Evolutionary conservation across 1,140 invertebrate species (phyloP), one percentile per base, ranked within the genome.

Genomic region (Tyrophagus putrescentiae): DNA sequence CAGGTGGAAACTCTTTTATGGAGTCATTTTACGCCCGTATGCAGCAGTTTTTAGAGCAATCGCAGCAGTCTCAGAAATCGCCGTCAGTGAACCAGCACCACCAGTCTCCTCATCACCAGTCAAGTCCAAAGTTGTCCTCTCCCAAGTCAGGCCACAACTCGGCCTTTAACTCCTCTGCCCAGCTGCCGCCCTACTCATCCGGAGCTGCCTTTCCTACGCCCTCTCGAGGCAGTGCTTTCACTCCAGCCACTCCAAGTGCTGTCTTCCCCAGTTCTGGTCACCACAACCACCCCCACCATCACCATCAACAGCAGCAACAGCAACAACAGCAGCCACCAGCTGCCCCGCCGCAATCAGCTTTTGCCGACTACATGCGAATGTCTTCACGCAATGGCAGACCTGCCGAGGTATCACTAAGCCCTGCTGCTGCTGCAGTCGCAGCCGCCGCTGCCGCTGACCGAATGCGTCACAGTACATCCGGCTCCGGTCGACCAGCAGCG

Each of bases 31-130:
- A 48, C 31, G 7, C 45, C 7, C 45, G 45, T 25, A 36, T 39
- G 53, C 53, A 56, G 44, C 31, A 27, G 21, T 39, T 36, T 36
- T 36, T 56, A 33, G 23, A 56, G 25, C 53, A 56, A 36, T 39
- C 23, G 11, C 36, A 58, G 27, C 13, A n/a, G 21, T 39, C 23
- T 7, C 36, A 58, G 27, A 9, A n/a, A 4, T 21, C 23, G 28
- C 34, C 13, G 3, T 27, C n/a, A 53, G n/a, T 42, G 27, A 9
- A 16, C 3, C 13, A 53, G 7, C 56, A n/a, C n/a, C 56, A 58
- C 18, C 34, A 53, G 3, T 28, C 16, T 34, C 33, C 45, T 61
- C 7, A n/a, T 11, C 32, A 61, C 39, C 59, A 41, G 70, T 73
- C 65, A 34, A 62, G 61, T 41, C 25, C 56, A 45, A 57, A n/a